A percentile compares a stretch with the other conserved stretches of the same genome.
These are phyloP conservation scores for Nestor notabilis DNA, from an alignment of 2,113 vertebrate genomes.

Conservation along the genomic window DNA sequence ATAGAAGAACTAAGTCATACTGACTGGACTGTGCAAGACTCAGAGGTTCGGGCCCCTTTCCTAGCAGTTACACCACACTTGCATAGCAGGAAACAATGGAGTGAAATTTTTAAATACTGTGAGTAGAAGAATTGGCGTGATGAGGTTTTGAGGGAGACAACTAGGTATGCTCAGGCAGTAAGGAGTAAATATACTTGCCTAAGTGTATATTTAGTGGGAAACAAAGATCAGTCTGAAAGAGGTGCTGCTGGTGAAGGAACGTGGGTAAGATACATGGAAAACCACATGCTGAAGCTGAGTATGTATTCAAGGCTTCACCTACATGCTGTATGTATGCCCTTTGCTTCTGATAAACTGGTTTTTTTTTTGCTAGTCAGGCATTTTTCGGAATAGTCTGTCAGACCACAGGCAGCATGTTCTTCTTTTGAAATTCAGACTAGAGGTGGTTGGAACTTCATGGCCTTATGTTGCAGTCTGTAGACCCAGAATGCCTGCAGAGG, in stretches of 20 bases:
- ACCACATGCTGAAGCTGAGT: neutral
- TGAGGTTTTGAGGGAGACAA: neutral
- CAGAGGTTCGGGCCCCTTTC: neutral
- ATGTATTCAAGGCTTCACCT: neutral
- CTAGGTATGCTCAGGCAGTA: accelerated
- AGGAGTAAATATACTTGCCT: neutral
- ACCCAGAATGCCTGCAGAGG: accelerated
- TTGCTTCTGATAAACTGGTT: neutral
- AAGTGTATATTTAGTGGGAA: neutral
- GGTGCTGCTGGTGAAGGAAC: neutral
- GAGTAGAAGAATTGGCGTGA: neutral
- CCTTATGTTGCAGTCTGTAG: neutral
- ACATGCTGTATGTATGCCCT: neutral
- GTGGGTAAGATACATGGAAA: neutral
- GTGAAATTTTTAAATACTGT: neutral
- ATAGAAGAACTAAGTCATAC: neutral
- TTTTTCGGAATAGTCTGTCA: neutral
- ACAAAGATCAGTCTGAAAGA: neutral
- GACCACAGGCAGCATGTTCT: accelerated
- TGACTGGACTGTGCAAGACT: neutral
- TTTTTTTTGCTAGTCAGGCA: neutral
- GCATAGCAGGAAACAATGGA: neutral
- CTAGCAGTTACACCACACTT: neutral
- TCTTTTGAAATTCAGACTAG: neutral
- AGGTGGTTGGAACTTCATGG: neutral